Percentiles rank a stretch among this genome's conserved stretches.
Conservation (phyloP, 2,888 invertebrate species). For the Adelphocoris suturalis region DNA sequence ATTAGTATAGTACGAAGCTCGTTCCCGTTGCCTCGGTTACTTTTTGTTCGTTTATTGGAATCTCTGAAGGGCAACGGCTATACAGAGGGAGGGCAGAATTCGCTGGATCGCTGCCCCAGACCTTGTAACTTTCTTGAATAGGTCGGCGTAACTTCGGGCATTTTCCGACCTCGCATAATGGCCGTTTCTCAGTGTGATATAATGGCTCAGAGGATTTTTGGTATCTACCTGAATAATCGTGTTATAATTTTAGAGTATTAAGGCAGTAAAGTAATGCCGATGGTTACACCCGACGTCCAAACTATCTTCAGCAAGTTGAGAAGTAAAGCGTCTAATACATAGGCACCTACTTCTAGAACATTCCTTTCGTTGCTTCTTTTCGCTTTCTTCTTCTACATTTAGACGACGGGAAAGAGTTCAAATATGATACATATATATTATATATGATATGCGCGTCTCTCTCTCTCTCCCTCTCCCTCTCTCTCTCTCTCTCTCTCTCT, state of each 20-base stretch:
- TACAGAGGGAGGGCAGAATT: background rate
- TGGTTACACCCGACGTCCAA: background rate
- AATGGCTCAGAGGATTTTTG: background rate
- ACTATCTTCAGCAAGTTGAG: no score
- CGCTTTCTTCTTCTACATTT: no score
- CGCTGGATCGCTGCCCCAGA: background rate
- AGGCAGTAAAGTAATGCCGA: background rate
- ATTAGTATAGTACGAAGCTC: constrained; percentile 26
- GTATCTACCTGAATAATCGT: background rate
- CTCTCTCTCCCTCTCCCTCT: no score
- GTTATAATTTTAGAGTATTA: background rate
- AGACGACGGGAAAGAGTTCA: no score
- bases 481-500: no score
- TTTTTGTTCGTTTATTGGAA: constrained; percentile 34
- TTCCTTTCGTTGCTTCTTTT: no score
- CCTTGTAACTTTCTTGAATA: constrained; percentile 30
- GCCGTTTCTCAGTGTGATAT: background rate
- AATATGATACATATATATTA: no score
- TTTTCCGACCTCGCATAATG: background rate
- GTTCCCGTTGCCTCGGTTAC: constrained; percentile 7
- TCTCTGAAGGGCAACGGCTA: constrained; percentile 13
- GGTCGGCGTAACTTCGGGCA: background rate
- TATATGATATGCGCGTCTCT: no score
- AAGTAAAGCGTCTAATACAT: no score
- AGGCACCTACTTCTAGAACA: no score